phyloP scores from a whole-genome alignment of 2,888 invertebrate genomes.

The Drosophila pseudotakahashii region DNA sequence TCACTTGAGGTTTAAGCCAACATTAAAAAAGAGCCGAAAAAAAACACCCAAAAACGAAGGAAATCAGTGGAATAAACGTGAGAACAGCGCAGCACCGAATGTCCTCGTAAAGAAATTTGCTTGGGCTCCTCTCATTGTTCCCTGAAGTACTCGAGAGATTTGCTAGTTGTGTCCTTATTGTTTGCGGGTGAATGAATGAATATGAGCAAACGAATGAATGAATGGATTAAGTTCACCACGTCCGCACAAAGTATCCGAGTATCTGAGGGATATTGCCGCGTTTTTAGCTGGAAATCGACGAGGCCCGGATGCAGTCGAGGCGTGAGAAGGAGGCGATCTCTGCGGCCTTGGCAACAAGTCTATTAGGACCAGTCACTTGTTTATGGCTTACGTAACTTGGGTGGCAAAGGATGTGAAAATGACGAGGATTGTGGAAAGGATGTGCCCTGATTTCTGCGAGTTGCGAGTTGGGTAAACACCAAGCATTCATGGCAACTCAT shows the following conservation, averaged over 20 bases:
- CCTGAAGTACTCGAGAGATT: conserved; percentile 68
- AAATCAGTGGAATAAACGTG: conserved; percentile 58
- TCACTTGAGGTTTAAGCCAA: conserved; percentile 76
- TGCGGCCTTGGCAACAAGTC: conserved; percentile 60
- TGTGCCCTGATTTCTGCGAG: conserved; percentile 62
- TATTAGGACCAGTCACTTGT: conserved; percentile 46
- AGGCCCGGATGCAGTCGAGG: conserved; percentile 39
- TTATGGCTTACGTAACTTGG: conserved; percentile 58
- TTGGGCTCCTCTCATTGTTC: conserved; percentile 56
- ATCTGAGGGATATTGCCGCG: conserved; percentile 56
- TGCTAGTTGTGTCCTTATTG: conserved; percentile 77
- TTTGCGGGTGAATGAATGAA: conserved; percentile 63
- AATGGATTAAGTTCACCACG: conserved; percentile 15
- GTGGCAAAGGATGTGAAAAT: conserved; percentile 51
- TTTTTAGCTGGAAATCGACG: conserved; percentile 46
- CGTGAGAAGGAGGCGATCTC: conserved; percentile 66
- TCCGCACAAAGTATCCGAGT: conserved; percentile 33
- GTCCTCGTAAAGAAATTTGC: conserved; percentile 69
- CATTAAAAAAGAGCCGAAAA: conserved; percentile 62
- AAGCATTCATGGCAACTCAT: conserved; percentile 16
- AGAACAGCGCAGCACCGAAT: conserved; percentile 59
- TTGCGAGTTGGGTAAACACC: conserved; percentile 67
- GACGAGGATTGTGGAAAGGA: conserved; percentile 19
- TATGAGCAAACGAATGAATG: conserved; percentile 53
- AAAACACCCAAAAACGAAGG: conserved; percentile 25